Evolutionary conservation across 2,888 invertebrate genomes (phyloP).

Genomic region (Acleris literana): DNA sequence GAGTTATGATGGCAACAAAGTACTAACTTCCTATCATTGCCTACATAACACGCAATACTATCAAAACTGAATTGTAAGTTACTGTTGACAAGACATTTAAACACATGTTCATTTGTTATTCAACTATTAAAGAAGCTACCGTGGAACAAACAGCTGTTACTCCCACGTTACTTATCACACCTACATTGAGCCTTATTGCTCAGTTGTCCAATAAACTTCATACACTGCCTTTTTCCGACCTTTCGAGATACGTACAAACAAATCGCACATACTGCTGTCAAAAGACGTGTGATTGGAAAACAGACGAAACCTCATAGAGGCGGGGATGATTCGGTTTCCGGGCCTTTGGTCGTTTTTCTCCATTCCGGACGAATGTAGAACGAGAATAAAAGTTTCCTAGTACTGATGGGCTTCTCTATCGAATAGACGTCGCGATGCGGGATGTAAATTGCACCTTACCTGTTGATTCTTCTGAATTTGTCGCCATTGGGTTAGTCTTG

Average conservation of each 20-base stretch:
- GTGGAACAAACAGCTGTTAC: not conserved
- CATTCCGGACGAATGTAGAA: slow-evolving; percentile 14
- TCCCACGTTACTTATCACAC: not conserved
- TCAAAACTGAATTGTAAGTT: too few relatives aligned
- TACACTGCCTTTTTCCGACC: not conserved
- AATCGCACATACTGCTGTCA: slow-evolving; percentile 10
- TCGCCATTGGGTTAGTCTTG: not conserved
- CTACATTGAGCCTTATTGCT: not conserved
- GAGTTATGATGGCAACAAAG: too few relatives aligned
- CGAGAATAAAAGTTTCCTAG: slow-evolving; percentile 23
- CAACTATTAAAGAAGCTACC: too few relatives aligned
- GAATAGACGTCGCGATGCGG: slow-evolving; percentile 16
- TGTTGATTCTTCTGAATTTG: slow-evolving; percentile 24
- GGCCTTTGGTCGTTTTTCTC: slow-evolving; percentile 18
- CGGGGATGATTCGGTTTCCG: slow-evolving; percentile 30
- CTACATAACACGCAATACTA: too few relatives aligned
- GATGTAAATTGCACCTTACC: slow-evolving; percentile 32
- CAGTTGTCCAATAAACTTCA: slow-evolving; percentile 4
- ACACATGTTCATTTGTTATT: too few relatives aligned
- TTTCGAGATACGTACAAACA: not conserved
- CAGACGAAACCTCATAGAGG: slow-evolving; percentile 30
- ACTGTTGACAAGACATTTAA: too few relatives aligned
- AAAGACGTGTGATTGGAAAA: slow-evolving; percentile 33
- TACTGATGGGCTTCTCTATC: slow-evolving; percentile 22
- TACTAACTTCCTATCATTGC: too few relatives aligned